Evolutionary conservation across 2,797 vertebrate genomes (phyloP).

Genomic region (Morelia viridis): DNA sequence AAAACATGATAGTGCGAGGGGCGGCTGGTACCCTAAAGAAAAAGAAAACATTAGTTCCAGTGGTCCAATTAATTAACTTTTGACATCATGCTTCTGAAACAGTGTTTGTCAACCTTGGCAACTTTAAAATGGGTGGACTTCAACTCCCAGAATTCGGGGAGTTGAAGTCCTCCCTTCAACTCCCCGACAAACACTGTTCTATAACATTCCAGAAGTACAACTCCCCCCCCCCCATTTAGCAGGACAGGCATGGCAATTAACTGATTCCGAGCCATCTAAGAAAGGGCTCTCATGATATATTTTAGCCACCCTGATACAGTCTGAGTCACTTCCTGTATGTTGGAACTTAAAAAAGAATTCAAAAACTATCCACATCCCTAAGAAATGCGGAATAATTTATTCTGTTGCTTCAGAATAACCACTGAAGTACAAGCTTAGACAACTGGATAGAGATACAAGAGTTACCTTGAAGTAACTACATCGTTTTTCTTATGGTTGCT

Average conservation of each 20-base stretch:
- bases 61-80: background rate
- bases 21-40: conserved; percentile 90
- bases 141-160: background rate
- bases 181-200: background rate
- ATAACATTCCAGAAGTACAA: background rate
- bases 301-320: background rate
- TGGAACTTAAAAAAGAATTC: background rate
- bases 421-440: background rate
- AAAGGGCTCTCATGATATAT: background rate
- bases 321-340: background rate
- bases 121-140: background rate
- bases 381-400: background rate
- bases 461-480: background rate
- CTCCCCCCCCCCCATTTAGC: too few relatives aligned
- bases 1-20: conserved; percentile 98
- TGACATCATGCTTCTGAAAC: background rate
- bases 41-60: conserved; percentile 37
- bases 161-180: background rate
- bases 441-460: background rate
- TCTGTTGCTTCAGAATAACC: background rate
- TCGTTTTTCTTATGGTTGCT: background rate
- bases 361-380: background rate
- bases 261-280: background rate
- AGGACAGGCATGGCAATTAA: background rate
- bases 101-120: background rate